Conservation (phyloP, 1,140 invertebrate genomes). For the Hesperophylax magnus region DNA sequence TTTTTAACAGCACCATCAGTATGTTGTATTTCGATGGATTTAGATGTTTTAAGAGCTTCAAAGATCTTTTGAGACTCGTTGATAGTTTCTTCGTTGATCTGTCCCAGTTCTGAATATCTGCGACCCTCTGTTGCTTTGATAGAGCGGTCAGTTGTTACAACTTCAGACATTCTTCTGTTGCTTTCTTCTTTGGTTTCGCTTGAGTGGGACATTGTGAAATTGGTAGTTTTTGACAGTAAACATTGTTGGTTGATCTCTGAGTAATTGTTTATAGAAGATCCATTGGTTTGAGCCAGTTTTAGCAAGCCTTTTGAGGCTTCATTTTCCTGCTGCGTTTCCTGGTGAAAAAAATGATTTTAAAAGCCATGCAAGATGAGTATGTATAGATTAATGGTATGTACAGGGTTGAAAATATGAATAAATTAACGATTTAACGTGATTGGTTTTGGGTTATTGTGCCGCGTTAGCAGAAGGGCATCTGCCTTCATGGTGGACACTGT, state of each 20-base stretch:
- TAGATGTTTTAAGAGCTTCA: not conserved
- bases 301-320: not conserved
- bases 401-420: not conserved
- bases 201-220: not conserved
- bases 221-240: not conserved
- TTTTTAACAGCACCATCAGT: not conserved
- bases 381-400: not conserved
- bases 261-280: not conserved
- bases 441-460: too few relatives aligned
- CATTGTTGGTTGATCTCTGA: not conserved
- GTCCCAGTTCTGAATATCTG: not conserved
- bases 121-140: not conserved
- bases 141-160: not conserved
- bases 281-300: not conserved
- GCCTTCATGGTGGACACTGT: too few relatives aligned
- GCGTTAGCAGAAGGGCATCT: too few relatives aligned
- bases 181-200: not conserved
- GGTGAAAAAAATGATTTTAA: not conserved
- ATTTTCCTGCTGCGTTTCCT: not conserved
- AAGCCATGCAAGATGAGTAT: not conserved
- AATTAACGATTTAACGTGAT: too few relatives aligned
- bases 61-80: not conserved
- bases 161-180: slow-evolving; percentile 7
- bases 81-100: not conserved
- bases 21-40: not conserved